Percentiles rank a stretch among this genome's conserved stretches.
Conservation (phyloP, 1,140 invertebrate species). For the Harpegnathos saltator region DNA sequence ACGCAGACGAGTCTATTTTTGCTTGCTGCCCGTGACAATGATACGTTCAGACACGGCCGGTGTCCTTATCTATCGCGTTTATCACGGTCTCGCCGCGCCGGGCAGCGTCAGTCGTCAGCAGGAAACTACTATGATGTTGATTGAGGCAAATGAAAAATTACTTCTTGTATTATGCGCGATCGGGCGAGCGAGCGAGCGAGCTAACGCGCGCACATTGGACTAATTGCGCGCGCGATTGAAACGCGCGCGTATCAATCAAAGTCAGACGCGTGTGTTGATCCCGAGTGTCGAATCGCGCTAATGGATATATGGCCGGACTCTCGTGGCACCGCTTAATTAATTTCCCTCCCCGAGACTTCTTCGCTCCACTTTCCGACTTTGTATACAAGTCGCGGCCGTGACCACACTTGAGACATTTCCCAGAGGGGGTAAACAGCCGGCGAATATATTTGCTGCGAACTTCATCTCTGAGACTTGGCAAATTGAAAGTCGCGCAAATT, state of each 20-base stretch:
- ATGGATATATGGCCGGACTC: slow-evolving; percentile 20
- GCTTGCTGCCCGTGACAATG: slow-evolving; percentile 22
- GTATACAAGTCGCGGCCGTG: neutral
- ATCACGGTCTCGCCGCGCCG: slow-evolving; percentile 9
- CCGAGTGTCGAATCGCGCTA: slow-evolving; percentile 18
- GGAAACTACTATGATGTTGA: slow-evolving; percentile 51
- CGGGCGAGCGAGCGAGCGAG: neutral
- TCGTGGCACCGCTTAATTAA: slow-evolving; percentile 29
- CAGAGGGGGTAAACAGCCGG: too few species aligned
- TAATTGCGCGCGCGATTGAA: slow-evolving; percentile 55
- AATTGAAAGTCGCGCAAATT: too few species aligned
- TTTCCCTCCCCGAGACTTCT: slow-evolving; percentile 5
- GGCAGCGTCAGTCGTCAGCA: slow-evolving; percentile 34
- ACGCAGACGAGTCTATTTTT: slow-evolving; percentile 15
- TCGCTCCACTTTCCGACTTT: neutral
- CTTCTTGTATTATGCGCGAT: slow-evolving; percentile 39
- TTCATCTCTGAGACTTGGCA: too few species aligned
- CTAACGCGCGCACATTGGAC: slow-evolving; percentile 26
- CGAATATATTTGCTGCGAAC: too few species aligned
- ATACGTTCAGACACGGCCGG: neutral
- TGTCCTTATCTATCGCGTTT: slow-evolving; percentile 36
- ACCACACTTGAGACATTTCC: neutral
- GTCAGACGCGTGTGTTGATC: slow-evolving; percentile 16
- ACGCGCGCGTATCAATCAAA: slow-evolving; percentile 57
- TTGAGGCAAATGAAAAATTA: slow-evolving; percentile 60